Evolutionary conservation across 2,797 vertebrate genomes (phyloP), one percentile per base, ranked within the genome.

Genomic region (Bovichtus diacanthus): DNA sequence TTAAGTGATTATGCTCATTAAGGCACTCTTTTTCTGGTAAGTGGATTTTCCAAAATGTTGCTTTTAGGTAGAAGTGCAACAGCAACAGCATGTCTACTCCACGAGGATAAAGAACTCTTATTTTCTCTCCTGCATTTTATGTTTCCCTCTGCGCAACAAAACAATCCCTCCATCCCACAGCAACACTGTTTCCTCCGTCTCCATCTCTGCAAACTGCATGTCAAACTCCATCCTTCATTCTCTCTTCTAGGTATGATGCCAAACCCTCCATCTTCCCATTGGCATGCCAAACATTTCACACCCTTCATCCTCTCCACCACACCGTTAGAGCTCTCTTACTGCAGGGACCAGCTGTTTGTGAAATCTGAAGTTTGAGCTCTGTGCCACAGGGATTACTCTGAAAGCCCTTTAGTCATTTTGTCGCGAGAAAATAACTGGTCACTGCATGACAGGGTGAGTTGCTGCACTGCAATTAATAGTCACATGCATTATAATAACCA

Each of bases 351-450:
- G 15, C 10, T 77, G 74, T 72, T 67, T 70, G 69, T 60, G 46
- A 27, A 74, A 59, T 55, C 21, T 67, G 50, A 82, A 68, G 78
- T 75, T 76, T 74, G 68, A 73, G 73, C 54, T 65, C 31, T 34
- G 66, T 43, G 65, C 72, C 56, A 56, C 51, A 3, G 75, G 78
- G 76, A 68, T 74, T 21, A 65, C 27, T 61, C 71, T 56, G 67
- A 75, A 74, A 84, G 58, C 58, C 73, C 73, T 74, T 74, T 60
- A 19, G 55, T 77, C 43, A 65, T 82, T 77, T 81, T 31, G 67
- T 71, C 75, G 55, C 12, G 25, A 55, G 53, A 67, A 53, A 63
- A 65, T 61, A 65, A 71, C 65, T 49, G 51, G 39, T 72, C 64
- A 5, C 39, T 2, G 27, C 41, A 16, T 13, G 23, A 49, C 25